Conservation (phyloP, 2,888 invertebrate species). For the Papilio gigon region DNA sequence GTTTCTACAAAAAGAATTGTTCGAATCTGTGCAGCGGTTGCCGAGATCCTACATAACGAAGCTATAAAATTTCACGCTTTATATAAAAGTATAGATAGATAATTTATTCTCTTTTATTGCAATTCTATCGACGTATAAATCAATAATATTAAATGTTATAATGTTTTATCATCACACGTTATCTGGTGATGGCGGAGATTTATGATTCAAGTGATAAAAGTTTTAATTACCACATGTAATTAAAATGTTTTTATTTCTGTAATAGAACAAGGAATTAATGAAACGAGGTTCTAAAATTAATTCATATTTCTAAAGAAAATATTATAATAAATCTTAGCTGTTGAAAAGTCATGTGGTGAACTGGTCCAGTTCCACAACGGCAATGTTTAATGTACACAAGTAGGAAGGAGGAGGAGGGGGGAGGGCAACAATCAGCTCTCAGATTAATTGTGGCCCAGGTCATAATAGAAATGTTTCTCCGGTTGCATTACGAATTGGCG, state of each 20-base stretch:
- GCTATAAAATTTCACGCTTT: too few species aligned
- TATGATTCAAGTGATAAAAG: neutral
- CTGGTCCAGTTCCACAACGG: neutral
- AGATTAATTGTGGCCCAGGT: slow-evolving; percentile 35
- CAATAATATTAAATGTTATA: neutral
- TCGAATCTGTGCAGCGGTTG: too few species aligned
- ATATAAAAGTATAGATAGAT: too few species aligned
- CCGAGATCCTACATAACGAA: too few species aligned
- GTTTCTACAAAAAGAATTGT: too few species aligned
- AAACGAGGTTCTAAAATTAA: neutral
- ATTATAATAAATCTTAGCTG: neutral
- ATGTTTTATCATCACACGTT: neutral
- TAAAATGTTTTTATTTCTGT: neutral
- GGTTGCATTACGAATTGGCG: slow-evolving; percentile 45
- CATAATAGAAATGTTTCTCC: slow-evolving; percentile 47
- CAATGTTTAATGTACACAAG: slow-evolving; percentile 16
- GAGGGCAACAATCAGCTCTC: slow-evolving; percentile 23
- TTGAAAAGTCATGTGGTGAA: neutral
- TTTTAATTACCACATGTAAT: neutral
- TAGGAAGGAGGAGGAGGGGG: neutral
- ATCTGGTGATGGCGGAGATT: neutral
- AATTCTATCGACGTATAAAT: neutral
- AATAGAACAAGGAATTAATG: neutral
- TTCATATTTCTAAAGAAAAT: neutral
- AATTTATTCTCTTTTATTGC: neutral